A percentile compares a stretch with the other conserved stretches of the same genome.
Evolutionary conservation across 2,888 invertebrate genomes (phyloP).

Genomic region (Eutolmus rufibarbis): DNA sequence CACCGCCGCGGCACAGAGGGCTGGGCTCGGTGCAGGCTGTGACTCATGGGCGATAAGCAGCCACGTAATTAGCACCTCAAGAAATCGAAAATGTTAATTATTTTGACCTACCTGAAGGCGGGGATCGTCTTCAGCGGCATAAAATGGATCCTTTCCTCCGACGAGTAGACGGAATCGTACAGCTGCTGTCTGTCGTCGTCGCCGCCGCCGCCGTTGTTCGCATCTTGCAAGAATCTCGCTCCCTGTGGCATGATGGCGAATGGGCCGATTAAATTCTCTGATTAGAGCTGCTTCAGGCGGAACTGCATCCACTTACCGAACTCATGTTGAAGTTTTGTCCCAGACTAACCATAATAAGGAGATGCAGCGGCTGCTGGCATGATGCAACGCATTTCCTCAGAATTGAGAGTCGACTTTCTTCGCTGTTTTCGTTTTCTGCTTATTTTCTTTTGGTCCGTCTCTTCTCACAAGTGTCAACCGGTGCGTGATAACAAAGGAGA

Average conservation of each 20-base stretch:
- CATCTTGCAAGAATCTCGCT: slow-evolving; percentile 52
- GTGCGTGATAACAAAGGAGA: not conserved
- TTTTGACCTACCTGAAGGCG: slow-evolving; percentile 56
- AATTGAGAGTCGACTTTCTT: not conserved
- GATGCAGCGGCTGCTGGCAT: not conserved
- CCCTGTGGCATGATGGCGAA: slow-evolving; percentile 48
- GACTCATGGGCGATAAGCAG: not conserved
- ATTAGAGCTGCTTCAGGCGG: not conserved
- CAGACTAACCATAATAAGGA: slow-evolving; percentile 52
- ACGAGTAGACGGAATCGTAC: slow-evolving; percentile 57
- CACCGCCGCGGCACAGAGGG: not conserved
- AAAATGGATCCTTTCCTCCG: slow-evolving; percentile 53
- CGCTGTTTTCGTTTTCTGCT: not conserved
- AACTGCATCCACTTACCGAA: slow-evolving; percentile 49
- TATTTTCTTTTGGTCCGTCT: not conserved
- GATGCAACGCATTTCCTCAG: slow-evolving; percentile 11
- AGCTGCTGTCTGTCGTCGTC: slow-evolving; percentile 55
- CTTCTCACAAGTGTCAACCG: not conserved
- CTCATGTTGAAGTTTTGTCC: slow-evolving; percentile 52
- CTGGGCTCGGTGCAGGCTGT: not conserved
- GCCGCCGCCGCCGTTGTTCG: not conserved
- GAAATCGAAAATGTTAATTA: not conserved
- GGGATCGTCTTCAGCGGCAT: slow-evolving; percentile 58
- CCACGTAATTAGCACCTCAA: not conserved
- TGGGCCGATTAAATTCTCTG: not conserved